phyloP scores from a whole-genome alignment of 2,797 vertebrate genomes.

The Premnoplex brunnescens region DNA sequence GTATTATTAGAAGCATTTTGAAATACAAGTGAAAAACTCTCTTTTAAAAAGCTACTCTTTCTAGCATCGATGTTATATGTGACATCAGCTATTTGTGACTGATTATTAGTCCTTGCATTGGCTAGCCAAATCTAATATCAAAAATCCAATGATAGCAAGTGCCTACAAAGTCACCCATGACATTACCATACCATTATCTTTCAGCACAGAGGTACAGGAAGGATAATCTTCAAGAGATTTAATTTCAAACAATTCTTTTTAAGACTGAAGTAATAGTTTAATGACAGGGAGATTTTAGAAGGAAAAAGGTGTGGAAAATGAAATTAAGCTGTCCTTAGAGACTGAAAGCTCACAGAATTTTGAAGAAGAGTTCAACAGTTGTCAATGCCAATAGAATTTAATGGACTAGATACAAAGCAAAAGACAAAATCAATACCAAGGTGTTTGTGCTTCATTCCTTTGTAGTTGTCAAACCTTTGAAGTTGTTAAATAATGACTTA shows the following conservation, averaged over 20 bases:
- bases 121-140: background rate
- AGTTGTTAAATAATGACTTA: conserved; percentile 56
- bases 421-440: conserved; percentile 28
- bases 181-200: background rate
- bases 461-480: conserved; percentile 28
- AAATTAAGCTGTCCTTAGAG: conserved; percentile 40
- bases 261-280: background rate
- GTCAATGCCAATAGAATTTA: conserved; percentile 37
- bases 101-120: background rate
- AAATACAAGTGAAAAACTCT: background rate
- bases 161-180: background rate
- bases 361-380: conserved; percentile 28
- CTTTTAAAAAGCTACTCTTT: background rate
- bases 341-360: conserved; percentile 24
- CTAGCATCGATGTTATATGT: background rate
- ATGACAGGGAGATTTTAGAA: background rate
- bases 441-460: conserved; percentile 30
- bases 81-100: background rate
- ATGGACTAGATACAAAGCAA: conserved; percentile 43
- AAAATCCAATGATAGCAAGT: background rate
- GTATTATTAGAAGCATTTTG: background rate
- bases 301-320: background rate
- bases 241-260: background rate
- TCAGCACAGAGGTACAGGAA: background rate
- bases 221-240: background rate